These are phyloP conservation scores for Chironomus tentans DNA, from an alignment of 2,888 invertebrate species.

Conservation along the genomic window DNA sequence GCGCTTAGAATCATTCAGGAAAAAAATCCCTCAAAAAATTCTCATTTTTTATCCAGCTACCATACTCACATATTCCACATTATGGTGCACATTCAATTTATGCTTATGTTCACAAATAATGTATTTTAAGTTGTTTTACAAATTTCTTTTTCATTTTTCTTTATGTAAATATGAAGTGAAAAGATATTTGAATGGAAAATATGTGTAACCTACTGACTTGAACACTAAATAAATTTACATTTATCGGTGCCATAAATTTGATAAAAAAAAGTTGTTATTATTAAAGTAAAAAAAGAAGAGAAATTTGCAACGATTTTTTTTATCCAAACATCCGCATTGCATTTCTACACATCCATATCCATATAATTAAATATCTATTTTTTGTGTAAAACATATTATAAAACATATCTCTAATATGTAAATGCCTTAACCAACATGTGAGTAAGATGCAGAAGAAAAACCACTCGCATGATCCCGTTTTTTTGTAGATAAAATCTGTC, in stretches of 20 bases:
- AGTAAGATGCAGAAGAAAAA: not conserved
- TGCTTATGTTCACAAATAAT: not conserved
- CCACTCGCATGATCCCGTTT: conserved; percentile 15
- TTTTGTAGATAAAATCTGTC: conserved; percentile 19
- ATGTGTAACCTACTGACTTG: not conserved
- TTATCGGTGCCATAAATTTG: not conserved
- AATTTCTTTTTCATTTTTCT: not conserved
- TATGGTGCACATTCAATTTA: not conserved
- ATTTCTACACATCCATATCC: not conserved
- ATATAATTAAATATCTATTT: conserved; percentile 1
- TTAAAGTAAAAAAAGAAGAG: not conserved
- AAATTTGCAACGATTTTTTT: not conserved
- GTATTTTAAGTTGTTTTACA: not conserved
- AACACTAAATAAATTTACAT: not conserved
- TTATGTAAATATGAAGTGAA: not conserved
- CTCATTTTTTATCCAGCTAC: not conserved
- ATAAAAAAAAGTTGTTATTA: not conserved
- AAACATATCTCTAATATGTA: conserved; percentile 9
- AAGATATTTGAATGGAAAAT: not conserved
- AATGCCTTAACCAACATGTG: not conserved
- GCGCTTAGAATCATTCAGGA: too few species aligned
- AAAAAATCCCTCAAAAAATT: too few species aligned
- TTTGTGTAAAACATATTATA: conserved; percentile 11
- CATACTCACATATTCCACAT: not conserved
- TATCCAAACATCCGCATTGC: not conserved